phyloP scores from a whole-genome alignment of 1,140 invertebrate species.

The Drosophila miranda region DNA sequence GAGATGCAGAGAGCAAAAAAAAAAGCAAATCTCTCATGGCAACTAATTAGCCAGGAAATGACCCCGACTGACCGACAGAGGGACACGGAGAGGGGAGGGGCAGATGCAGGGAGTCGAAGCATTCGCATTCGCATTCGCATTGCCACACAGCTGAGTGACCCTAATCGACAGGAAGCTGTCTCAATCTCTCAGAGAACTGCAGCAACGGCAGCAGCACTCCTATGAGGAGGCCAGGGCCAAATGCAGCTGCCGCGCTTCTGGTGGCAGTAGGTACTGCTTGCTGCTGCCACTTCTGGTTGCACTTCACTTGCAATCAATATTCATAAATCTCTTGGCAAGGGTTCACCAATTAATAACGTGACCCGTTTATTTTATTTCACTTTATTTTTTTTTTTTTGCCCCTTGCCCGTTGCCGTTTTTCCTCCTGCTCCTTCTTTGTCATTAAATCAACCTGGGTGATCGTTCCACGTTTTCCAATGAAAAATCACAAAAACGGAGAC shows the following conservation, averaged over 20 bases:
- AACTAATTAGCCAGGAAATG: slow-evolving; percentile 80
- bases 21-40: slow-evolving; percentile 67
- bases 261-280: slow-evolving; percentile 24
- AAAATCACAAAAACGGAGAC: slow-evolving; percentile 53
- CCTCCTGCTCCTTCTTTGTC: slow-evolving; percentile 23
- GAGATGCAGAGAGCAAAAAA: slow-evolving; percentile 28
- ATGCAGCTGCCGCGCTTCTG: slow-evolving; percentile 40
- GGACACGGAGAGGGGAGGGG: too few species aligned
- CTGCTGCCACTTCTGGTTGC: slow-evolving; percentile 42
- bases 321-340: slow-evolving; percentile 73
- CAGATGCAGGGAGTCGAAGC: slow-evolving; percentile 17
- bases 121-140: slow-evolving; percentile 32
- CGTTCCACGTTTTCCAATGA: slow-evolving; percentile 67
- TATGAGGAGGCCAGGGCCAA: slow-evolving; percentile 21
- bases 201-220: not conserved
- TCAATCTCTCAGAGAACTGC: slow-evolving; percentile 62
- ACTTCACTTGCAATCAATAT: slow-evolving; percentile 74
- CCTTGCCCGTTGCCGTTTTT: slow-evolving; percentile 10
- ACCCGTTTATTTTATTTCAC: slow-evolving; percentile 65
- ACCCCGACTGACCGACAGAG: slow-evolving; percentile 69
- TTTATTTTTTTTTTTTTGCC: not conserved
- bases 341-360: slow-evolving; percentile 80
- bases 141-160: slow-evolving; percentile 64
- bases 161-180: slow-evolving; percentile 80
- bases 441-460: slow-evolving; percentile 76